Evolutionary conservation across 2,797 vertebrate genomes (phyloP), one percentile per base, ranked within the genome.

Genomic region (Gadopsis bispinosus): DNA sequence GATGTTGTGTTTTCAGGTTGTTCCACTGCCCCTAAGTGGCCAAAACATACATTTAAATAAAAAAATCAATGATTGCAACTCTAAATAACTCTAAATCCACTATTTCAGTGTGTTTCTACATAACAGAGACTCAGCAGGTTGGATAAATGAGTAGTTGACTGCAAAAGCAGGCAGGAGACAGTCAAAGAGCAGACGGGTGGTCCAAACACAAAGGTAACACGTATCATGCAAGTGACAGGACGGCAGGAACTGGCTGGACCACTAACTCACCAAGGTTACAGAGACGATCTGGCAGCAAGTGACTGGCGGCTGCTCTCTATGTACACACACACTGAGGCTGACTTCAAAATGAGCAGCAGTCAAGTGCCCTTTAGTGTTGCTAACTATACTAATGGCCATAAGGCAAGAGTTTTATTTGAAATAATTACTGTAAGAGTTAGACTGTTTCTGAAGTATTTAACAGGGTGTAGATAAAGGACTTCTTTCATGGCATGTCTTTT

Each of bases 171-270:
- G 50, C 22, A 60, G 51, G 29, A 60, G 48, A 55, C 3, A 12
- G 51, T 80, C 54, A 81, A 56, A 74, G 51, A 67, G n/a, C 22
- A 43, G 65, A 72, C 55, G 64, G 69, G 67, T 72, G 66, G 59
- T 64, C 63, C 39, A 84, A 47, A 61, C 74, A 75, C 29, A 51
- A 55, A 70, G 35, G 54, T 59, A 31, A 62, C 22, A 58, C 22
- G 72, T 78, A 55, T 50, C 41, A 78, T 43, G 48, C 51, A 64
- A 67, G 54, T 61, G 68, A 55, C 39, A 69, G 48, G 47, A 54
- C 31, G 48, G 16, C 70, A 74, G 55, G 16, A 79, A 59, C 37
- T 41, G 56, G 50, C 35, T 54, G 31, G 31, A 61, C 22, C 2
- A 5, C 37, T n/a, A 72, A 77, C 73, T 59, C 73, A 51, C 68